Base-by-base conservation (phyloP, 1,140 invertebrate genomes). In the Formica selysi region DNA sequence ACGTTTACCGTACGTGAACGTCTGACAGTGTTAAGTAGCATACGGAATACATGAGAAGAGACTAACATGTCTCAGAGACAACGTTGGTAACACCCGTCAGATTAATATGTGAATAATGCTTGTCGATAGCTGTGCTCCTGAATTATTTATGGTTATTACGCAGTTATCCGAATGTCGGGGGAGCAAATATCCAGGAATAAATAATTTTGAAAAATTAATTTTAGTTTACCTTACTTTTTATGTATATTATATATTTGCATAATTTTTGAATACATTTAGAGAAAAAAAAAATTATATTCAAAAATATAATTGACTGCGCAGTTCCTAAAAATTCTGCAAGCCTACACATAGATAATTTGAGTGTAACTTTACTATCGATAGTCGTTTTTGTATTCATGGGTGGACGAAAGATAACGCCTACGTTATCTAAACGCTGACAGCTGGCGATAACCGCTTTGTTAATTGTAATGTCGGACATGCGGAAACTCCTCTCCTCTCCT, bases 401-500 rank as follows among this genome's bases (percentile, higher is more conserved):
- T 64, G 11, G 19, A n/a, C 38, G 51, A 16, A 59, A 22, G 32
- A 57, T 51, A n/a, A 57, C 29, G 13, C 32, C 22, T 19, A 13
- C 1, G 16, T 67, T 67, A 38, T 80, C 54, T 38, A 51, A n/a
- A 61, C 2, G 8, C 19, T 62, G 29, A 73, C 38, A 44, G 68
- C 13, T 13, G 38, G 61, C 19, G 41, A 73, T 61, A 81, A 62
- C 48, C 36, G 67, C 38, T 81, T 51, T 73, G 67, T 61, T 83
- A 83, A 83, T 74, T 83, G 54, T 74, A 83, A 83, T 74, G 68
- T 83, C 54, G 59, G 38, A 83, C 36, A 71, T 26, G 19, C 38
- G 67, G 67, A 61, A 81, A 61, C 67, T 11, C 32, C 32, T 32
- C 32, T 32, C 32, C 32, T 32, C 32, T 32, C 32, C 32, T 32